A percentile compares a stretch with the other conserved stretches of the same genome.
These are phyloP conservation scores for Drosophila melanica DNA, from an alignment of 1,140 invertebrate genomes.

Conservation along the genomic window DNA sequence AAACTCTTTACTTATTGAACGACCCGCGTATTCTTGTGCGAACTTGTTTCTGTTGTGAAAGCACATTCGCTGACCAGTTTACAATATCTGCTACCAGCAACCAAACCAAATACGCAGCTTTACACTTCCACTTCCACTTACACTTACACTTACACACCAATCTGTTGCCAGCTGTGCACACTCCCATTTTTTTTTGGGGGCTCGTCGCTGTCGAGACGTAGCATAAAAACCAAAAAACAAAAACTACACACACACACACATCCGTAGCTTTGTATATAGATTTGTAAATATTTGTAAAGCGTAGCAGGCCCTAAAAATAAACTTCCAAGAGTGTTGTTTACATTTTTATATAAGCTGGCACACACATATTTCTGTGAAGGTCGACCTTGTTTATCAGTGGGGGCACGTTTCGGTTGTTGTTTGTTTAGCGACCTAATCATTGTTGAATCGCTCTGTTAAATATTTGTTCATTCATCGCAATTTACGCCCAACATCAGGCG, in stretches of 20 bases:
- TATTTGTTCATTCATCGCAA: too few relatives aligned
- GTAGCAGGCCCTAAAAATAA: constrained; percentile 25
- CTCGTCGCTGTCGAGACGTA: constrained; percentile 27
- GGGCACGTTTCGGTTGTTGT: constrained; percentile 16
- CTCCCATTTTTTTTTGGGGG: constrained; percentile 38
- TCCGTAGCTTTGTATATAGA: background rate
- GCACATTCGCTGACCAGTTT: background rate
- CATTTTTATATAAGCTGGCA: background rate
- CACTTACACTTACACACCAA: constrained; percentile 8
- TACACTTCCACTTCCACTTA: constrained; percentile 1
- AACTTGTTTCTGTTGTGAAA: too few relatives aligned
- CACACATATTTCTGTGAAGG: constrained; percentile 23
- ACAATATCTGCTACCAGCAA: background rate
- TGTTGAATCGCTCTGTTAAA: too few relatives aligned
- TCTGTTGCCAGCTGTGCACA: constrained; percentile 28
- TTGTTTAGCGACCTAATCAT: too few relatives aligned
- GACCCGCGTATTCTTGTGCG: too few relatives aligned
- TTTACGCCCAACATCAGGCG: too few relatives aligned
- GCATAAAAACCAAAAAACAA: constrained; percentile 9
- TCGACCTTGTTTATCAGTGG: constrained; percentile 34
- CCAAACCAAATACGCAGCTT: background rate
- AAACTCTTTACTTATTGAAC: too few relatives aligned
- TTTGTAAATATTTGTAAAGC: constrained; percentile 18
- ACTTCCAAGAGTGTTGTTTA: constrained; percentile 10
- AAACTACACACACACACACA: constrained; percentile 7